Percentiles rank a stretch among this genome's conserved stretches.
Evolutionary conservation across 2,888 invertebrate genomes (phyloP).

Genomic region (Drepanosiphum platanoidis): DNA sequence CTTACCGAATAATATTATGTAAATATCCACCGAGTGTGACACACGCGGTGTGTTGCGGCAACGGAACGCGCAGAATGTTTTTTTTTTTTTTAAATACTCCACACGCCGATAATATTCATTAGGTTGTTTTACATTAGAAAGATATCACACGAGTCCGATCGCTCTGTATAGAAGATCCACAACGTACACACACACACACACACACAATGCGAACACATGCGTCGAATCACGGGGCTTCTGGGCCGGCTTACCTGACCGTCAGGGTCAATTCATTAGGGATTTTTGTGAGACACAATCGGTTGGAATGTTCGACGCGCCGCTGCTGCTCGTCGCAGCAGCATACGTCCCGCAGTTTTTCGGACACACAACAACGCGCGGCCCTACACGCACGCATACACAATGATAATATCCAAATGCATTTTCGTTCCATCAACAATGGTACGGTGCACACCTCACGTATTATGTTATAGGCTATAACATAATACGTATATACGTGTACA

Average conservation of each 20-base stretch:
- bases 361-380: constrained; percentile 39
- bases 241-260: constrained; percentile 24
- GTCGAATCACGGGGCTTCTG: not conserved
- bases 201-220: too few species aligned
- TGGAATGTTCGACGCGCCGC: constrained; percentile 35
- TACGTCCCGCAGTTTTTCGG: constrained; percentile 60
- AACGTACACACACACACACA: not conserved
- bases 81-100: not conserved
- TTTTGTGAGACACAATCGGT: constrained; percentile 31
- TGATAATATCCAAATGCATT: constrained; percentile 46
- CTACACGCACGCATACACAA: not conserved
- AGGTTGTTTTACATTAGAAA: constrained; percentile 1
- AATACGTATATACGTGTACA: not conserved
- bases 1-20: not conserved
- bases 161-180: not conserved
- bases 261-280: constrained; percentile 61
- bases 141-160: not conserved
- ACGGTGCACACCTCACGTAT: too few species aligned
- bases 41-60: not conserved
- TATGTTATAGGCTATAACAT: too few species aligned
- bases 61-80: not conserved
- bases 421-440: constrained; percentile 42
- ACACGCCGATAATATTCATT: not conserved
- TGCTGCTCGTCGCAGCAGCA: not conserved
- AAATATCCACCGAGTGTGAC: not conserved